Evolutionary conservation across 2,113 vertebrate species (phyloP).

Genomic region (Pollimyrus isidori): DNA sequence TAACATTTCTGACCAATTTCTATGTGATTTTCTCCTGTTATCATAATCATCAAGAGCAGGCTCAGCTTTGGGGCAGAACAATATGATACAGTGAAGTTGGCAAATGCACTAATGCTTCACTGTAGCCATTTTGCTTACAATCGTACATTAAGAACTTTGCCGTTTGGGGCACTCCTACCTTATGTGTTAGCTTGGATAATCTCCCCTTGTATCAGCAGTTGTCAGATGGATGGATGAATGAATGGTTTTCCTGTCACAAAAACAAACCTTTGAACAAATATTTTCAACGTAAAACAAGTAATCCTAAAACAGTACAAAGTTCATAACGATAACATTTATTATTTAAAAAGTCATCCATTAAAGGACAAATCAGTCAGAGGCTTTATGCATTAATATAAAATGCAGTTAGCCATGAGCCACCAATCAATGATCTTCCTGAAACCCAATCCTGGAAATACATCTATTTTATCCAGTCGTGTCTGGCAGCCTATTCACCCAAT

Average conservation of each 20-base stretch:
- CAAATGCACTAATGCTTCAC: neutral
- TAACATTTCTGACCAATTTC: neutral
- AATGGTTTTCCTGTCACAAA: neutral
- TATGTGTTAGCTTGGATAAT: neutral
- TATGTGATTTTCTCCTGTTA: neutral
- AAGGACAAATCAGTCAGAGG: neutral
- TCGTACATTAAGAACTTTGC: neutral
- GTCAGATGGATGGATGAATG: neutral
- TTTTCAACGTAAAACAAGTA: neutral
- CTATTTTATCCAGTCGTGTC: neutral
- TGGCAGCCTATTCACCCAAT: neutral
- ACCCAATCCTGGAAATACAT: neutral
- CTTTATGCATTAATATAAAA: neutral
- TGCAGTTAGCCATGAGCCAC: neutral
- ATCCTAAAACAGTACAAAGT: neutral
- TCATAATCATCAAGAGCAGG: neutral
- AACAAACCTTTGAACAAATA: neutral
- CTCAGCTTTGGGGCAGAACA: neutral
- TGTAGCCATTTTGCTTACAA: neutral
- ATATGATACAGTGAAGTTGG: neutral
- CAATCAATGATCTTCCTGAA: neutral
- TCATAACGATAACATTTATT: neutral
- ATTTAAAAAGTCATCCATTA: neutral
- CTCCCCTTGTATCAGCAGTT: neutral
- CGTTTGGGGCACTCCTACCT: neutral